Base-by-base conservation (phyloP, 2,797 vertebrate species). In the Eurystomus glaucurus region DNA sequence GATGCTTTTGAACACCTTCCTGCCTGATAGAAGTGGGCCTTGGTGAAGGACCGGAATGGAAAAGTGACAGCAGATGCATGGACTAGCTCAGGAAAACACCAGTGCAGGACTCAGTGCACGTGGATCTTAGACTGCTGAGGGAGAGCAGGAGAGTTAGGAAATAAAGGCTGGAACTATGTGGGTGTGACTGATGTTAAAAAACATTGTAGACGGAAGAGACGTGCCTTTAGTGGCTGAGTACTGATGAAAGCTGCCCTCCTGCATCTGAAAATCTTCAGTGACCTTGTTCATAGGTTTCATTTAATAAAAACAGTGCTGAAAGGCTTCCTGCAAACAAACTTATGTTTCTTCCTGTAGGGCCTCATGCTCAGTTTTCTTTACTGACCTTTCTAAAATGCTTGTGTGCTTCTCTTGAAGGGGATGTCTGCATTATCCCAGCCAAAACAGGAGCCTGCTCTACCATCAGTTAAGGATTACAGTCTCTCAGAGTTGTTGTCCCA, bases 401-500 rank as follows among this genome's bases (percentile, higher is more conserved):
- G 14, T 76, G 8, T 84, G 3, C 45, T 89, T 84, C 33, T 31
- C 55, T 95, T 96, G 8, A 97, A 98, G 98, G 96, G 85, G n/a
- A 82, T 68, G 11, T 98, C 96, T 4, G 91, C 62, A 6, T 92
- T 98, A 29, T 48, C 97, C 3, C 97, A 97, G 22, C 93, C 89
- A 1, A 98, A 98, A 88, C 96, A 95, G 5, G 97, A 97, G 94
- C 99, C 99, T 4, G 99, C 98, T 90, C 98, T 99, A 37, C 89
- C 98, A 75, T 99, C 99, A 0, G 98, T 99, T 81, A 99, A 99
- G 55, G 99, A 99, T 96, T 99, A 98, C 98, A 99, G 99, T 93
- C 98, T 99, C 19, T 99, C 99, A 0, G 99, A 99, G 96, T 97
- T 99, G 90, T 96, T 99, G 92, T 99, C 98, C 41, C 99, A 99